Evolutionary conservation across 2,113 vertebrate species (phyloP).

Genomic region (Peromyscus maniculatus): DNA sequence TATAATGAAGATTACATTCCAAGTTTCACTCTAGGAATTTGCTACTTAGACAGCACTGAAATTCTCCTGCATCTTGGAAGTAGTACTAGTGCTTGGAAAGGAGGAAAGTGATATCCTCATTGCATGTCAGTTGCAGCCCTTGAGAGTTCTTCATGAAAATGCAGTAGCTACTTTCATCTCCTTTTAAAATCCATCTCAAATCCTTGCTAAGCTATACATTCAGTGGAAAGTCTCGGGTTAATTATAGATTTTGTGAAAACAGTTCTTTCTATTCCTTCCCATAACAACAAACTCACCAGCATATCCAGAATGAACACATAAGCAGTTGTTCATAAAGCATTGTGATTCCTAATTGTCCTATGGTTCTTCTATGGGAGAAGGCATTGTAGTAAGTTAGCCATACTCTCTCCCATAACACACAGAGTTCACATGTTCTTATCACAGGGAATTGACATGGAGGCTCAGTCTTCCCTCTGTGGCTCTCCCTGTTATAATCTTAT

Average conservation of each 20-base stretch:
- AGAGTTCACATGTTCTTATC: conserved; percentile 75
- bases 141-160: conserved; percentile 69
- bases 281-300: conserved; percentile 69
- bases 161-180: background rate
- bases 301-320: conserved; percentile 82
- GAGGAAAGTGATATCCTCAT: conserved; percentile 19
- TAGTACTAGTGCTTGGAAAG: background rate
- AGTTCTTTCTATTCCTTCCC: conserved; percentile 80
- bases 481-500: conserved; percentile 37
- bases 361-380: conserved; percentile 57
- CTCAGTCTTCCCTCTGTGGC: conserved; percentile 65
- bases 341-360: conserved; percentile 74
- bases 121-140: conserved; percentile 27
- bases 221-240: conserved; percentile 66
- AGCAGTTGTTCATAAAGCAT: conserved; percentile 79
- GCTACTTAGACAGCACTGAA: background rate
- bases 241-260: conserved; percentile 83
- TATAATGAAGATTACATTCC: background rate
- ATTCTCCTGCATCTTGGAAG: background rate
- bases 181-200: conserved; percentile 69
- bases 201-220: conserved; percentile 68
- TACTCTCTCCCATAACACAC: conserved; percentile 56
- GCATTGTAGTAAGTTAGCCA: conserved; percentile 20
- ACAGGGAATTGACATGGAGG: conserved; percentile 71
- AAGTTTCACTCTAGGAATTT: background rate